Conservation (phyloP, 2,888 invertebrate genomes). For the Drosophila putrida region DNA sequence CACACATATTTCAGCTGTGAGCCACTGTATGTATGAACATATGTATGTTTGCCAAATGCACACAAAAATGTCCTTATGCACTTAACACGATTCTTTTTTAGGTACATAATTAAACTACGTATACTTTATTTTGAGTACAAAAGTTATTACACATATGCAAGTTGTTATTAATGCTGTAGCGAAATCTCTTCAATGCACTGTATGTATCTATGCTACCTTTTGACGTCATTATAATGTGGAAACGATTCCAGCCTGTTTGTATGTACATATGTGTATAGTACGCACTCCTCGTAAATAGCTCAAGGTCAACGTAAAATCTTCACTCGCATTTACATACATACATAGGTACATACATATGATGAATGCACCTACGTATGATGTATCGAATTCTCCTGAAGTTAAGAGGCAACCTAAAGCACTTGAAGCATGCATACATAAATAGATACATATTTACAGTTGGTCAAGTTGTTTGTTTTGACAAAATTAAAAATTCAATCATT, state of each 20-base stretch:
- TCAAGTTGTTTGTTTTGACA: no score
- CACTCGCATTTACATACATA: conserved; percentile 10
- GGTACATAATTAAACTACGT: no score
- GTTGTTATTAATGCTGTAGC: conserved; percentile 13
- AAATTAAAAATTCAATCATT: no score
- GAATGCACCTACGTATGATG: not conserved
- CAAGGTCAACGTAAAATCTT: conserved; percentile 58
- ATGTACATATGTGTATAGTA: conserved; percentile 21
- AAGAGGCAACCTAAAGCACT: not conserved
- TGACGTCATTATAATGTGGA: conserved; percentile 58
- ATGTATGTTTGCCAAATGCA: not conserved
- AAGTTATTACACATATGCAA: not conserved
- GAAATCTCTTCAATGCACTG: conserved; percentile 7
- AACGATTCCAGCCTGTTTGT: conserved; percentile 19
- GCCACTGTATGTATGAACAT: not conserved
- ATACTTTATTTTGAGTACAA: no score
- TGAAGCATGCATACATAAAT: no score
- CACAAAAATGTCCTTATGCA: not conserved
- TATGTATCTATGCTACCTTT: conserved; percentile 42
- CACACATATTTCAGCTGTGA: conserved; percentile 1
- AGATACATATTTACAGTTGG: no score
- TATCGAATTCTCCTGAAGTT: not conserved
- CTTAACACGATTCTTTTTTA: not conserved
- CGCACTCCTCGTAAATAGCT: conserved; percentile 59
- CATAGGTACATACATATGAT: conserved; percentile 15